phyloP scores from a whole-genome alignment of 1,140 invertebrate species.

The Bombus sylvicola region DNA sequence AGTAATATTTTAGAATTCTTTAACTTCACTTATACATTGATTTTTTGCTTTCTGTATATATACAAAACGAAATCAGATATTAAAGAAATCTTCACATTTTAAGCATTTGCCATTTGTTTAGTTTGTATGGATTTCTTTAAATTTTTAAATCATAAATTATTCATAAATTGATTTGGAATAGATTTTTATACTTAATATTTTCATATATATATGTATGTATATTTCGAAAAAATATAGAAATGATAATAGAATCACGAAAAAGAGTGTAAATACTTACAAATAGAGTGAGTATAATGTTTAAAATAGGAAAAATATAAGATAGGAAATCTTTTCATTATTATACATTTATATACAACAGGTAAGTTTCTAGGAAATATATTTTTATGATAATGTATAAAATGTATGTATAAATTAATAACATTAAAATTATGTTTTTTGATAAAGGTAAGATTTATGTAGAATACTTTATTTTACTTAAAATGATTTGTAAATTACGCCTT shows the following conservation, averaged over 20 bases:
- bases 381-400: background rate
- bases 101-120: background rate
- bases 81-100: background rate
- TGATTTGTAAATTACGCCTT: background rate
- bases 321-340: background rate
- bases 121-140: background rate
- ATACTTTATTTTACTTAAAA: background rate
- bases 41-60: background rate
- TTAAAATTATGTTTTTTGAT: background rate
- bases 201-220: slow-evolving; percentile 5
- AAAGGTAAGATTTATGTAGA: background rate
- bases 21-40: background rate
- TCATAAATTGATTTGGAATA: slow-evolving; percentile 6
- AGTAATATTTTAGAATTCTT: background rate
- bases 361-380: slow-evolving; percentile 16
- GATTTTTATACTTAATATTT: slow-evolving; percentile 17
- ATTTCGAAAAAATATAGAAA: background rate
- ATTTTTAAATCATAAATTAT: slow-evolving; percentile 6
- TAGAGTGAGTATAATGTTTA: background rate
- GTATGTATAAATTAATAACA: background rate
- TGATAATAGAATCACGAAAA: background rate
- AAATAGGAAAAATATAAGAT: background rate
- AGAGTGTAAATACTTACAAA: background rate
- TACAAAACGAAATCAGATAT: background rate
- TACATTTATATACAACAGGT: slow-evolving; percentile 2